Percentiles rank a stretch among this genome's conserved stretches.
Evolutionary conservation across 2,888 invertebrate species (phyloP).

Genomic region (Brachycybe producta): DNA sequence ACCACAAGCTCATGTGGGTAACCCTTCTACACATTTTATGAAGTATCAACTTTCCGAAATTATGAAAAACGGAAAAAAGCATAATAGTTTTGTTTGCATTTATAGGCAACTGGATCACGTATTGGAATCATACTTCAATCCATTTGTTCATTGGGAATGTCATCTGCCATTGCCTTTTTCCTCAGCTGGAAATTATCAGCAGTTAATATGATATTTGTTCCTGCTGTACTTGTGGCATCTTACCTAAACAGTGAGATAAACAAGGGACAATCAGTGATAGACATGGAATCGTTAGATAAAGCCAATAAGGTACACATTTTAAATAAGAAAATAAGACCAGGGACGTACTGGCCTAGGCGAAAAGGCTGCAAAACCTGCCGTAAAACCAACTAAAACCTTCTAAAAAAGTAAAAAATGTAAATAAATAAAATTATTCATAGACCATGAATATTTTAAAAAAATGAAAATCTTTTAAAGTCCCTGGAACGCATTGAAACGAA

Average conservation of each 20-base stretch:
- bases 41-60: not conserved
- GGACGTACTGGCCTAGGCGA: too few species aligned
- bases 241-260: constrained; percentile 53
- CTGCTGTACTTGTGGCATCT: constrained; percentile 51
- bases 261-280: constrained; percentile 45
- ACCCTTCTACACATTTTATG: not conserved
- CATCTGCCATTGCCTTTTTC: constrained; percentile 48
- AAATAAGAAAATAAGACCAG: too few species aligned
- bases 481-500: too few species aligned
- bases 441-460: too few species aligned
- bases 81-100: constrained; percentile 13
- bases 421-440: too few species aligned
- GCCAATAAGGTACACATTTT: constrained; percentile 44
- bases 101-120: constrained; percentile 60
- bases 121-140: constrained; percentile 56
- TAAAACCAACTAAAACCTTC: too few species aligned
- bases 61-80: not conserved
- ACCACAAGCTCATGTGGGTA: too few species aligned
- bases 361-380: too few species aligned
- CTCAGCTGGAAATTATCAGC: constrained; percentile 57
- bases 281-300: constrained; percentile 48
- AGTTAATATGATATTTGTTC: constrained; percentile 51
- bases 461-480: too few species aligned
- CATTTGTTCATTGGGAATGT: constrained; percentile 37
- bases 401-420: too few species aligned